phyloP scores from a whole-genome alignment of 1,140 invertebrate genomes.

The Drosophila willistoni region DNA sequence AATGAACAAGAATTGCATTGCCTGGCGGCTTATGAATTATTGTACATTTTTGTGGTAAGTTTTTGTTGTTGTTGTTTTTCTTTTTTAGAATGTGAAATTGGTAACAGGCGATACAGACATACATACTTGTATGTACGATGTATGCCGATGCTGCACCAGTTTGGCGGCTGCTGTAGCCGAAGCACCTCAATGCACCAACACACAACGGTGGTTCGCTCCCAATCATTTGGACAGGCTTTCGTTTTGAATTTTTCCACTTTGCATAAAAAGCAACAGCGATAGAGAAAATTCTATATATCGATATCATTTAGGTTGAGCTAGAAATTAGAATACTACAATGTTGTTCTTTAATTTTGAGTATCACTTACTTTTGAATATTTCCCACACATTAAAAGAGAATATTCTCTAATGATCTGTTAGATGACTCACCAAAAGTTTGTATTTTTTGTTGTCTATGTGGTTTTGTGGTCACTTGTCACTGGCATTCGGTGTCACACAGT shows the following conservation, averaged over 20 bases:
- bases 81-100: constrained; percentile 80
- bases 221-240: constrained; percentile 69
- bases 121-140: constrained; percentile 6
- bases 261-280: constrained; percentile 38
- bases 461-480: constrained; percentile 10
- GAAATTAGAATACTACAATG: neutral
- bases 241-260: constrained; percentile 60
- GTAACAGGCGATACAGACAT: constrained; percentile 25
- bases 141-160: constrained; percentile 57
- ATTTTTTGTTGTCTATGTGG: constrained; percentile 12
- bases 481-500: constrained; percentile 51
- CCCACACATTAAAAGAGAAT: neutral
- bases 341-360: neutral
- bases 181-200: constrained; percentile 33
- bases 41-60: constrained; percentile 65
- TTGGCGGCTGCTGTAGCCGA: constrained; percentile 31
- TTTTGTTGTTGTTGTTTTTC: constrained; percentile 62
- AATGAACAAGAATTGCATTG: constrained; percentile 43
- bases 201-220: constrained; percentile 75
- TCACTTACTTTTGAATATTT: neutral
- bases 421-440: constrained; percentile 2
- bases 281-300: constrained; percentile 28
- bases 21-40: constrained; percentile 76
- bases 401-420: constrained; percentile 1
- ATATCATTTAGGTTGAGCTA: constrained; percentile 5